Base-by-base conservation (phyloP, 2,888 invertebrate species). In the Harpagoxenus sublaevis region DNA sequence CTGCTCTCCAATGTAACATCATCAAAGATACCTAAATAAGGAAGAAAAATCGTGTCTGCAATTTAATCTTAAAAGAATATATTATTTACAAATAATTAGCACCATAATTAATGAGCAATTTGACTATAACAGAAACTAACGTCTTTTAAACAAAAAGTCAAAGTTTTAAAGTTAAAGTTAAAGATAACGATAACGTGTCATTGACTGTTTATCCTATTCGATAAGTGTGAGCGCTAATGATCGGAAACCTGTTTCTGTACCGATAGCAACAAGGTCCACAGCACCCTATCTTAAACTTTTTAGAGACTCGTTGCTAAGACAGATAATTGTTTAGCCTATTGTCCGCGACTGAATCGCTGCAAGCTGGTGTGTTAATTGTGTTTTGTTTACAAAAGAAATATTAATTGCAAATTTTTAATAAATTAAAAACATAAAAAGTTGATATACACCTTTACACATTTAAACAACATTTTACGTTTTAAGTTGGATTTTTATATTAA, bases 221-320 rank as follows among this genome's bases (percentile, higher is more conserved):
- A 66, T 66, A 45, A 66, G 12, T 66, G 15, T 48, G 5, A 15
- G 15, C 48, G 48, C 15, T 35, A 35, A 48, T 48, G 35, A 68
- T 66, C 31, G 3, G n/a, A 42, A 78, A 68, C 1, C 42, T 65
- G 65, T 53, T 57, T 23, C 35, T 10, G 15, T 48, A 5, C 18
- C 12, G 39, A 23, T 62, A 74, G 57, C n/a, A 63, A 48, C 9
- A 31, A 10, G 62, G 1, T 45, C 45, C 15, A 66, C 4, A 45
- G n/a, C 77, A 45, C 4, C n/a, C 12, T 66, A 42, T 66, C 53
- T 42, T 66, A 77, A 42, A 18, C 9, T 31, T 42, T 75, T 62
- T 63, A 31, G 28, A 2, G 23, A 53, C n/a, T 45, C 9, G n/a
- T 15, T 63, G 6, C 12, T 75, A 15, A 39, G 35, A 57, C 15